Base-by-base conservation (phyloP, 2,797 vertebrate species). In the Falco biarmicus region DNA sequence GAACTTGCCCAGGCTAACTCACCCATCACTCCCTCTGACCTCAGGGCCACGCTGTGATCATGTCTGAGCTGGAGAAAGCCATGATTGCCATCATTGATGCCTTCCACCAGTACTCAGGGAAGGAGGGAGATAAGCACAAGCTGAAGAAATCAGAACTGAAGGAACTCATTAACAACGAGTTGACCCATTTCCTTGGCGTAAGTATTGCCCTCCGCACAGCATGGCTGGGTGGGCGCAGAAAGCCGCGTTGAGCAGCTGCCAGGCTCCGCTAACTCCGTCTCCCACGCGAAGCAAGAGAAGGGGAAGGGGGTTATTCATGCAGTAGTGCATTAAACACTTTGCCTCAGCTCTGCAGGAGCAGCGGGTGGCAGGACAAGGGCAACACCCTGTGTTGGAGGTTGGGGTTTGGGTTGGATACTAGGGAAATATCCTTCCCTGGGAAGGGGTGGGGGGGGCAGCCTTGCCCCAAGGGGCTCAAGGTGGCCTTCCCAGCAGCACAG, bases 121-220 rank as follows among this genome's bases (percentile, higher is more conserved):
- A 98, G 87, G 98, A 99, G 71, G 99, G 98, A 1, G 98, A 99
- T 97, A 99, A 98, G 64, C 98, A 98, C 97, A 99, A 98, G 54
- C 98, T 99, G 96, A 99, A 98, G 98, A 99, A 99, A 82, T 98
- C 97, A 1, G 98, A 99, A 93, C 98, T 99, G 83, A 99, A 98
- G 96, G 98, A 99, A 12, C 98, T 99, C 88, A 98, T 99, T 43
- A 98, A 98, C 43, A 98, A 98, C 0, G 98, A 99, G 91, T 96
- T 99, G 84, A 96, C 98, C 1, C 98, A 98, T 6, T 98, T 99
- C 77, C 97, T 99, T 47, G 97, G 97, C 76, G 98, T 99, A 93
- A 98, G 98, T 92, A 76, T 41, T 34, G 51, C 24, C 60, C 54
- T 25, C 37, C 1, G 1, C 0, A 0, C 73, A 25, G 47, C 50